A percentile compares a stretch with the other conserved stretches of the same genome.
Evolutionary conservation across 2,888 invertebrate genomes (phyloP).

Genomic region (Isotomurus palustris): DNA sequence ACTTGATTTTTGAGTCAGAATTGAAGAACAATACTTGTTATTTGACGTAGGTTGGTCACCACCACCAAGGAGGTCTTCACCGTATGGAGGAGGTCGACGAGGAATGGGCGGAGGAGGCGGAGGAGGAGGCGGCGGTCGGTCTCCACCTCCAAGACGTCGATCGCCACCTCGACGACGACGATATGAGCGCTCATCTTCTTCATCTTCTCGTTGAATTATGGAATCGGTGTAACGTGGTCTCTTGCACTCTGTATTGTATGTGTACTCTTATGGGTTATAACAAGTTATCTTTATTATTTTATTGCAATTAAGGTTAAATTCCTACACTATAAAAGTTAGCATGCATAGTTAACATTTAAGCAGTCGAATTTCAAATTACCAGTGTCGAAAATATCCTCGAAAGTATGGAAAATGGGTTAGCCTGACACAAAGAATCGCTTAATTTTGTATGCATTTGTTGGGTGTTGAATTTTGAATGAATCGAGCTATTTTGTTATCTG

Average conservation of each 20-base stretch:
- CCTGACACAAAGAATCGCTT: too few relatives aligned
- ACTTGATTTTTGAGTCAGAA: background rate
- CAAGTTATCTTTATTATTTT: too few relatives aligned
- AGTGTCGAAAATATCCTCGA: too few relatives aligned
- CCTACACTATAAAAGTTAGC: too few relatives aligned
- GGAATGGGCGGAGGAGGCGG: background rate
- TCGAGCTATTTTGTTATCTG: too few relatives aligned
- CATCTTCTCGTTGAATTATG: conserved; percentile 40
- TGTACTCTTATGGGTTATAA: too few relatives aligned
- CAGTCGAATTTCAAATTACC: too few relatives aligned
- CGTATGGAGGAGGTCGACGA: conserved; percentile 36
- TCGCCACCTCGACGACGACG: conserved; percentile 40
- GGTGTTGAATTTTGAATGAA: too few relatives aligned
- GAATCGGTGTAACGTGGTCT: background rate
- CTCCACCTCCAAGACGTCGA: conserved; percentile 42
- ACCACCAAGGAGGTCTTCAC: conserved; percentile 55
- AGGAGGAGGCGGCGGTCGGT: conserved; percentile 34
- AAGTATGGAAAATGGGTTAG: too few relatives aligned
- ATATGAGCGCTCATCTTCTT: conserved; percentile 44
- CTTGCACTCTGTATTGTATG: background rate
- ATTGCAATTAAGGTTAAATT: background rate
- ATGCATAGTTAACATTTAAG: too few relatives aligned
- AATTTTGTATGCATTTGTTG: too few relatives aligned
- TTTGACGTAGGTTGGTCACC: background rate
- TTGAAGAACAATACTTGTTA: background rate